These are phyloP conservation scores for Drosophila paramelanica DNA, from an alignment of 2,888 invertebrate species.

Conservation along the genomic window DNA sequence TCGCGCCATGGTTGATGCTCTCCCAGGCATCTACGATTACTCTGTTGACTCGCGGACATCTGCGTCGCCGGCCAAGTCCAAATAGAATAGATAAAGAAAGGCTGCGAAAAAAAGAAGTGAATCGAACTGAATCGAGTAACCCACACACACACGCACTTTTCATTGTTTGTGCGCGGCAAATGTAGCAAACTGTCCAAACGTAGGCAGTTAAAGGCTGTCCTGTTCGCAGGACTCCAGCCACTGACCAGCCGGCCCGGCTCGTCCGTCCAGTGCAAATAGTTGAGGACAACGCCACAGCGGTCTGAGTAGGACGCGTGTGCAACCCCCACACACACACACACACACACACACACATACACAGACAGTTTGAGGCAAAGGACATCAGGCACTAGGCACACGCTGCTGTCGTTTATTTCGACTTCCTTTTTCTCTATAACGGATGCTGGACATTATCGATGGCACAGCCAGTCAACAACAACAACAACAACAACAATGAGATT, in stretches of 20 bases:
- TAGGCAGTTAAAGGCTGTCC: conserved; percentile 48
- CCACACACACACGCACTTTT: conserved; percentile 55
- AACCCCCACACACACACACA: conserved; percentile 62
- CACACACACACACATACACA: conserved; percentile 17
- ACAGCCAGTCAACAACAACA: conserved; percentile 46
- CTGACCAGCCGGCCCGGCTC: conserved; percentile 5
- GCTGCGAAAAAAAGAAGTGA: conserved; percentile 43
- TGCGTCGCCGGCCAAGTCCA: conserved; percentile 44
- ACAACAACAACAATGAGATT: conserved; percentile 37
- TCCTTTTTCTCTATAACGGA: conserved; percentile 77
- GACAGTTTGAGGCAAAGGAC: conserved; percentile 14
- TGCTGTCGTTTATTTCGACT: conserved; percentile 72
- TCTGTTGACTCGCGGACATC: conserved; percentile 66
- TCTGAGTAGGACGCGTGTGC: conserved; percentile 60
- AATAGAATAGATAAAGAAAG: conserved; percentile 57
- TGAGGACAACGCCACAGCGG: conserved; percentile 30
- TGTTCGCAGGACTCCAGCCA: conserved; percentile 18
- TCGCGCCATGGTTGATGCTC: conserved; percentile 1
- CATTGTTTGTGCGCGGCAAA: conserved; percentile 71
- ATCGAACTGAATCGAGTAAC: conserved; percentile 64
- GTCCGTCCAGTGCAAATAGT: conserved; percentile 69
- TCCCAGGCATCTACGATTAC: conserved; percentile 68
- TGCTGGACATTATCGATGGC: conserved; percentile 80
- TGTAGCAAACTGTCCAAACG: conserved; percentile 75
- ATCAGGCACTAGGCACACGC: conserved; percentile 70